Conservation (phyloP, 2,888 invertebrate species). For the Apotomis betuletana region DNA sequence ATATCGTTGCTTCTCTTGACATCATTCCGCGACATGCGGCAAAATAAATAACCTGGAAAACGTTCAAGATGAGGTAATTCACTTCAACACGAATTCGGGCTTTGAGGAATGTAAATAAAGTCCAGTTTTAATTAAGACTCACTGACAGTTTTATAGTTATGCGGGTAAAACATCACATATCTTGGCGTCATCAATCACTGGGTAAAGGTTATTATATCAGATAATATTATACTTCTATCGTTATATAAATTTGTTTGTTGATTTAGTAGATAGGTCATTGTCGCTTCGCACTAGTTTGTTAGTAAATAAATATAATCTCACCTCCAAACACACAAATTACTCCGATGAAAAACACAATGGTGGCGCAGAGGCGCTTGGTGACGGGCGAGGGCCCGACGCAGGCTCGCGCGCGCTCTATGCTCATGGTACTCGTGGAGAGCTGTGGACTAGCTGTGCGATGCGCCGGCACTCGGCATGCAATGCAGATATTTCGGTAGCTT, state of each 20-base stretch:
- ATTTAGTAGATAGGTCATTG: not conserved
- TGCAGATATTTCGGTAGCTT: constrained; percentile 43
- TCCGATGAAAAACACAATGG: constrained; percentile 67
- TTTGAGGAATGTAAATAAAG: constrained; percentile 4
- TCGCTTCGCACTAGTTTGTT: constrained; percentile 42
- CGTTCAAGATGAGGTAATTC: constrained; percentile 35
- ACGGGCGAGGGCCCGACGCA: constrained; percentile 64
- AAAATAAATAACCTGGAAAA: constrained; percentile 72
- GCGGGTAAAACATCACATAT: constrained; percentile 18
- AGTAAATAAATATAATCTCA: constrained; percentile 57
- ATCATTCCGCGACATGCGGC: constrained; percentile 65
- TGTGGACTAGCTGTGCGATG: not conserved
- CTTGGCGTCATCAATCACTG: constrained; percentile 33
- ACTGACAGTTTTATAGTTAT: constrained; percentile 11
- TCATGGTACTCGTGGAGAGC: constrained; percentile 48
- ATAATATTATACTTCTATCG: not conserved
- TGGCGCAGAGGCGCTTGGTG: constrained; percentile 66
- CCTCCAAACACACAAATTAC: constrained; percentile 73
- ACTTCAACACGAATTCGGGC: not conserved
- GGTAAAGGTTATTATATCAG: constrained; percentile 23
- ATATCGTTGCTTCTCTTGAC: constrained; percentile 61
- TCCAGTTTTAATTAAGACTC: constrained; percentile 16
- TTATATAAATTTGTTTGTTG: not conserved
- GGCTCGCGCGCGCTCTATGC: constrained; percentile 55
- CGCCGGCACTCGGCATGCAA: constrained; percentile 43